Base-by-base conservation (phyloP, 2,888 invertebrate species). In the Caenorhabditis sulstoni region DNA sequence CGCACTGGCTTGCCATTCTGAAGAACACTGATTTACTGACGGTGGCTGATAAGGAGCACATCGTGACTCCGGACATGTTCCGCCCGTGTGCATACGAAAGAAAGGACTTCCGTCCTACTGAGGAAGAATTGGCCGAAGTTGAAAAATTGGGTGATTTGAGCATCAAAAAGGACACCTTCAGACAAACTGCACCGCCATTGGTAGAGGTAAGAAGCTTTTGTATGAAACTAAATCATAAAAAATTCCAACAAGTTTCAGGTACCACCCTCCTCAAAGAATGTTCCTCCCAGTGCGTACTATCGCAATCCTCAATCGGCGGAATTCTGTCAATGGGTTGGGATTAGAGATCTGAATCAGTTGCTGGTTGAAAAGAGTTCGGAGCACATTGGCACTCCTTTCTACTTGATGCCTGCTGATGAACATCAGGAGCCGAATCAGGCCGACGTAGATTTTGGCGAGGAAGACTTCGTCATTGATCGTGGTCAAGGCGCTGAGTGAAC, bases 1-100 rank as follows among this genome's bases (percentile, higher is more conserved):
- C 94, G n/a, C 96, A 97, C 91, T 99, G 98, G 98, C 92, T 99
- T 78, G 93, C 95, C 11, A 93, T 98, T 89, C 92, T 99, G 53
- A 94, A 93, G 89, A 93, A 93, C 81, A 98, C 98, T 0, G 95
- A 98, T 92, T 37, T 73, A 0, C 79, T 86, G 16, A 83, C 85
- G n/a, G 55, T 29, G 7, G 76, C 76, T 7, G 41, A 66, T 0
- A 59, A 76, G 16, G 62, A 58, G 45, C 47, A 57, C 37, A 47
- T 61, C 8, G 55, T 67, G 2, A 45, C 59, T 14, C 74, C 74
- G 1, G 74, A 74, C 18, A 65, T 59, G 58, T 23, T 44, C 35
- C 57, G 52, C 18, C 58, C 64, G 14, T 73, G 73, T 64, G 64
- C 64, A 14, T 73, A 73, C 11, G 73, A 73, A 62, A 81, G 85